Evolutionary conservation across 2,797 vertebrate genomes (phyloP).

Genomic region (Coccyzus lansbergi): DNA sequence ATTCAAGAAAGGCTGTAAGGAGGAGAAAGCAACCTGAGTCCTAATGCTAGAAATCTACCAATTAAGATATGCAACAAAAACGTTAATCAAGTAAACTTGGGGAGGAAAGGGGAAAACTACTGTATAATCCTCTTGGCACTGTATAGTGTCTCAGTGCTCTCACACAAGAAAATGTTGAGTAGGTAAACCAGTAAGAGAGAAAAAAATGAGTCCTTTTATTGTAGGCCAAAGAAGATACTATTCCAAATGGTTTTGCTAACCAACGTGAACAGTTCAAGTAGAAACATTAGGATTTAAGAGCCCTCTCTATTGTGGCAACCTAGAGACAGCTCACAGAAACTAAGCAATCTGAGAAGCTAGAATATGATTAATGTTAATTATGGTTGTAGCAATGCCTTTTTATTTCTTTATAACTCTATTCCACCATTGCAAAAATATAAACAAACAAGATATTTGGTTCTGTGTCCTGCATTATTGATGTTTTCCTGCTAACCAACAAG

Average conservation of each 20-base stretch:
- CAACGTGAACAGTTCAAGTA: not conserved
- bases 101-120: not conserved
- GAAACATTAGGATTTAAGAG: not conserved
- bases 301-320: not conserved
- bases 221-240: constrained; percentile 27
- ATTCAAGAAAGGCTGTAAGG: not conserved
- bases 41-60: constrained; percentile 36
- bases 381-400: not conserved
- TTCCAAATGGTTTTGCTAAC: constrained; percentile 34
- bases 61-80: constrained; percentile 64
- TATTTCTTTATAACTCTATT: not conserved
- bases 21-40: not conserved
- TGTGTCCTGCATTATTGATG: not conserved
- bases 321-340: not conserved
- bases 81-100: constrained; percentile 58
- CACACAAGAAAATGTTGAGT: constrained; percentile 2
- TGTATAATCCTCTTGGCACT: constrained; percentile 35
- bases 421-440: not conserved
- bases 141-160: not conserved
- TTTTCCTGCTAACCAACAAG: not conserved
- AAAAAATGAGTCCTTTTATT: constrained; percentile 26
- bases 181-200: constrained; percentile 30
- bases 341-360: not conserved
- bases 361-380: not conserved
- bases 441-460: not conserved